A percentile compares a stretch with the other conserved stretches of the same genome.
Conservation (phyloP, 2,888 invertebrate species). For the Drosophila atroscutellata region DNA sequence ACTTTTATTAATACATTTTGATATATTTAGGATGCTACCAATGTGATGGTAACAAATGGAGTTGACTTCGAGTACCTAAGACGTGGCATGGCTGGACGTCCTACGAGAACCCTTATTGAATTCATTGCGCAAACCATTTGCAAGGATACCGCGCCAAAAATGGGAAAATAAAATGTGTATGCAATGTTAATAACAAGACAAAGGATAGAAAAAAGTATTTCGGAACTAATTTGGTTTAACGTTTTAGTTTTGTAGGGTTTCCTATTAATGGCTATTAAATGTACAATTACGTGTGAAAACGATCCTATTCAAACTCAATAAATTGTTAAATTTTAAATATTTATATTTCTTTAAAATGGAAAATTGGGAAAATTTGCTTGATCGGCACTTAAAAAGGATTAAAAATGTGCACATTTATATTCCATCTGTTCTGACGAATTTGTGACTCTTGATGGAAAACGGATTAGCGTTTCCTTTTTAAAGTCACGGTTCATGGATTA, state of each 20-base stretch:
- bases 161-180: constrained; percentile 55
- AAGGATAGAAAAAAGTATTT: not conserved
- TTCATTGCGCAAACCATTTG: constrained; percentile 87
- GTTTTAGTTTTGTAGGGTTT: not conserved
- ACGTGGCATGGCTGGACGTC: constrained; percentile 91
- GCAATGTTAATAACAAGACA: not conserved
- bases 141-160: constrained; percentile 81
- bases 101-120: constrained; percentile 90
- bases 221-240: not conserved
- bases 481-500: not conserved
- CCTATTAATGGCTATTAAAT: not conserved
- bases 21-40: constrained; percentile 87
- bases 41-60: constrained; percentile 90
- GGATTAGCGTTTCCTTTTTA: not conserved
- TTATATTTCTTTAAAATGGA: no score
- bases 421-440: not conserved
- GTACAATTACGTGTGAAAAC: not conserved
- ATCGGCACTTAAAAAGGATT: not conserved
- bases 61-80: constrained; percentile 87
- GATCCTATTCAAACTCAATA: not conserved
- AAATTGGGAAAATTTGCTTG: not conserved
- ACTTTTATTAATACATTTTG: not conserved
- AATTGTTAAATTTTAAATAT: not conserved
- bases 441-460: not conserved
- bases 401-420: not conserved